phyloP scores from a whole-genome alignment of 2,888 invertebrate species.

The Ernsta delagoae region DNA sequence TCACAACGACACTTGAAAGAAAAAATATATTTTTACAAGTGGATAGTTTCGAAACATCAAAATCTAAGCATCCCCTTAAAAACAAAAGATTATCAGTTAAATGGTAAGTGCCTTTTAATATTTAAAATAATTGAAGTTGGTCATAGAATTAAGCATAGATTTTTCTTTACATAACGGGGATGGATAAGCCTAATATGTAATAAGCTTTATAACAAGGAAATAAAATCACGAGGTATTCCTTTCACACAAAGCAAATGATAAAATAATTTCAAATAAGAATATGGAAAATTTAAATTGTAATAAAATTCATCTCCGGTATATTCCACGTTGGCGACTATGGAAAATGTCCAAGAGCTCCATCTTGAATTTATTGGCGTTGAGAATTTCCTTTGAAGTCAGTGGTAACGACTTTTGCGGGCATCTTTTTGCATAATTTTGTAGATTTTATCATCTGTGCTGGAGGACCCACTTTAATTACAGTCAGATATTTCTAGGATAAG shows the following conservation, averaged over 20 bases:
- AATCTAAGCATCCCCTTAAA: no score
- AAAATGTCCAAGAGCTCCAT: constrained; percentile 23
- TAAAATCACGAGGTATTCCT: neutral
- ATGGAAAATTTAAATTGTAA: constrained; percentile 6
- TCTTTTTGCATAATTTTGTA: constrained; percentile 55
- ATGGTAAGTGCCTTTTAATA: no score
- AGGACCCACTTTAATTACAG: constrained; percentile 22
- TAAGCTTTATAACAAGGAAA: neutral
- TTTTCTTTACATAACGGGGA: no score
- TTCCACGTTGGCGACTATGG: constrained; percentile 20
- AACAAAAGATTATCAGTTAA: no score
- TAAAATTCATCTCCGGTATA: constrained; percentile 5
- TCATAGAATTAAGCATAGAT: no score
- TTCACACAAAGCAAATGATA: constrained; percentile 4
- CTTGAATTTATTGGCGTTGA: constrained; percentile 56
- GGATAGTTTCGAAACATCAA: no score
- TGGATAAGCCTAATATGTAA: no score
- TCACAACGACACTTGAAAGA: no score
- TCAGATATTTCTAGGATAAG: constrained; percentile 15
- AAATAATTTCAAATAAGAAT: constrained; percentile 1
- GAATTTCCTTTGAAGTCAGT: constrained; percentile 60
- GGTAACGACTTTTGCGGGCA: constrained; percentile 53
- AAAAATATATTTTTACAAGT: no score
- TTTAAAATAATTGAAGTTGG: no score
- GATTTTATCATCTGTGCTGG: constrained; percentile 45